Percentiles rank a stretch among this genome's conserved stretches.
Conservation (phyloP, 1,140 invertebrate species). For the Zaprionus camerounensis region DNA sequence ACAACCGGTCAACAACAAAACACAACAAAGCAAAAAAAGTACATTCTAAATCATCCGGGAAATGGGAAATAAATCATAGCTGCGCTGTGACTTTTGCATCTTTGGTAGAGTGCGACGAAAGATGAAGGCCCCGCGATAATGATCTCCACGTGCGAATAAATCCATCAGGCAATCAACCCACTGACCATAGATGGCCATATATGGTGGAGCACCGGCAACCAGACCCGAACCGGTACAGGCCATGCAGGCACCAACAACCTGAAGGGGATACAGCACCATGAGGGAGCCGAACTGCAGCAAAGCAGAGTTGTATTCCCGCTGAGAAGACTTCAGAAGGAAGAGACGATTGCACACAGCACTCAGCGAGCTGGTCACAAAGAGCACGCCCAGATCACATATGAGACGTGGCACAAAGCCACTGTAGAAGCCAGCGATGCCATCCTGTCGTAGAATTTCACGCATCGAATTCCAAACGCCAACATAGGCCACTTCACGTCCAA, state of each 20-base stretch:
- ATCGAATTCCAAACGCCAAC: conserved; percentile 13
- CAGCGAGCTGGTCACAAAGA: conserved; percentile 36
- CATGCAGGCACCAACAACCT: conserved; percentile 63
- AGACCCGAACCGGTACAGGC: conserved; percentile 50
- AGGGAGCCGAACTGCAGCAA: conserved; percentile 45
- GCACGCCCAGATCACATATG: conserved; percentile 38
- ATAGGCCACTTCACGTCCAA: conserved; percentile 46
- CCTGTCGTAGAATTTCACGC: neutral
- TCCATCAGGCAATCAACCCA: conserved; percentile 61
- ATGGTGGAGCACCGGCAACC: conserved; percentile 49
- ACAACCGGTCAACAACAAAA: neutral
- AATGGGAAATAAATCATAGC: conserved; percentile 14
- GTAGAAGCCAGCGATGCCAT: conserved; percentile 43
- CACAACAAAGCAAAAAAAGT: neutral
- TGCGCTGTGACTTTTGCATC: conserved; percentile 20
- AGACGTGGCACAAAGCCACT: conserved; percentile 52
- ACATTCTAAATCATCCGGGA: conserved; percentile 15
- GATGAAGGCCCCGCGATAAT: conserved; percentile 49
- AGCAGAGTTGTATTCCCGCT: conserved; percentile 39
- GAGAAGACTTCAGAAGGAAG: neutral
- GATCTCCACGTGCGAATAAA: conserved; percentile 49
- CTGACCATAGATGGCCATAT: conserved; percentile 58
- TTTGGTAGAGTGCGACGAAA: conserved; percentile 55
- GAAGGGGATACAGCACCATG: conserved; percentile 44
- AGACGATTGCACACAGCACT: conserved; percentile 22